phyloP scores from a whole-genome alignment of 2,888 invertebrate genomes.

The Spicauda simplicius region DNA sequence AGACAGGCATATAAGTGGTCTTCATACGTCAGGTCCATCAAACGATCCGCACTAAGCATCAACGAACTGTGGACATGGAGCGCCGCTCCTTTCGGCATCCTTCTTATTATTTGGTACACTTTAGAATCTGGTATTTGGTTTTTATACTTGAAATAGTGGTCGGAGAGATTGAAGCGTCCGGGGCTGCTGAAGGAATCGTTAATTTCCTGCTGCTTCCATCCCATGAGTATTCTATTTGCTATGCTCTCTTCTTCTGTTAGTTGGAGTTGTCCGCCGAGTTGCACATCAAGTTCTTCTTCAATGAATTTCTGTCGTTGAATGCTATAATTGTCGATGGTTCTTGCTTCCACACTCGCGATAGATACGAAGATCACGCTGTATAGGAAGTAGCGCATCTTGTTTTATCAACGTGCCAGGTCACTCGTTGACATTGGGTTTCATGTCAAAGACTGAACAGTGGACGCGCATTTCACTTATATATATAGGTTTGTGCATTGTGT shows the following conservation, averaged over 20 bases:
- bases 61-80: constrained; percentile 89
- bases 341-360: constrained; percentile 41
- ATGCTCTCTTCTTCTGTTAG: constrained; percentile 75
- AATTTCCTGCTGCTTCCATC: constrained; percentile 80
- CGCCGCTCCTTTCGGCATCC: constrained; percentile 91
- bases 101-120: constrained; percentile 87
- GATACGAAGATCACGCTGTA: constrained; percentile 38
- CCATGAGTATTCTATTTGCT: constrained; percentile 85
- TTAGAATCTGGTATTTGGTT: constrained; percentile 85
- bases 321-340: constrained; percentile 51
- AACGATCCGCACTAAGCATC: constrained; percentile 84
- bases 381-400: constrained; percentile 38
- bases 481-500: constrained; percentile 42
- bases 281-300: constrained; percentile 68
- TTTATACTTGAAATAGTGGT: constrained; percentile 87
- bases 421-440: constrained; percentile 43
- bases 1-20: constrained; percentile 85
- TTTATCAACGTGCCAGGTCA: constrained; percentile 40
- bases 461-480: constrained; percentile 44
- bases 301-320: constrained; percentile 54
- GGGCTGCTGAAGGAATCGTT: constrained; percentile 76
- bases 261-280: constrained; percentile 78
- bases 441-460: constrained; percentile 42
- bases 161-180: constrained; percentile 84
- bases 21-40: constrained; percentile 87